Percentiles rank a stretch among this genome's conserved stretches.
phyloP scores from a whole-genome alignment of 1,140 invertebrate genomes.

The Elymnias hypermnestra region DNA sequence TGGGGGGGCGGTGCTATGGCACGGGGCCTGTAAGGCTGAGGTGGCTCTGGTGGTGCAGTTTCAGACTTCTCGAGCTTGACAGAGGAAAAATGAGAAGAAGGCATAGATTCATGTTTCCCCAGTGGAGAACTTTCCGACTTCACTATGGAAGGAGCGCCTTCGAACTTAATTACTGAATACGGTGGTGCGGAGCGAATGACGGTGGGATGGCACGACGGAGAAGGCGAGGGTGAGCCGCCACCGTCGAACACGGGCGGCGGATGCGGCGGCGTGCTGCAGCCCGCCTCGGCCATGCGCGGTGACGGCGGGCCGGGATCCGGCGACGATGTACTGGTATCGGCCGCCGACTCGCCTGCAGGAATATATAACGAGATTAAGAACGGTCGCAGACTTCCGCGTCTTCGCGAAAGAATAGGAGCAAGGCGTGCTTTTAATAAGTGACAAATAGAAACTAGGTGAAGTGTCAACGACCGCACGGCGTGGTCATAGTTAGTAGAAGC shows the following conservation, averaged over 20 bases:
- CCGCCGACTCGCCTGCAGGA: conserved; percentile 88
- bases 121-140: conserved; percentile 42
- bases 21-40: conserved; percentile 55
- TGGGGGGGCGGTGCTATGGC: conserved; percentile 44
- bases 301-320: conserved; percentile 88
- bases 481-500: conserved; percentile 59
- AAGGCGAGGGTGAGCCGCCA: conserved; percentile 71
- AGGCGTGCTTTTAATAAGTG: conserved; percentile 55
- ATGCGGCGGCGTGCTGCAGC: conserved; percentile 68
- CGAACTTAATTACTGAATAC: conserved; percentile 73
- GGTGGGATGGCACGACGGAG: conserved; percentile 64
- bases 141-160: conserved; percentile 47
- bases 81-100: conserved; percentile 41
- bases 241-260: conserved; percentile 72
- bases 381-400: conserved; percentile 25
- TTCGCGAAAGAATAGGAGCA: conserved; percentile 46
- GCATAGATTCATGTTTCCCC: conserved; percentile 38
- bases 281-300: conserved; percentile 81
- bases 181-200: conserved; percentile 76
- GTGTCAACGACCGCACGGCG: conserved; percentile 69
- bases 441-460: conserved; percentile 74
- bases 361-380: conserved; percentile 37
- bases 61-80: conserved; percentile 42
- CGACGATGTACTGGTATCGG: conserved; percentile 92
- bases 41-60: conserved; percentile 46